phyloP scores from a whole-genome alignment of 2,797 vertebrate species.

The Anabas testudineus region DNA sequence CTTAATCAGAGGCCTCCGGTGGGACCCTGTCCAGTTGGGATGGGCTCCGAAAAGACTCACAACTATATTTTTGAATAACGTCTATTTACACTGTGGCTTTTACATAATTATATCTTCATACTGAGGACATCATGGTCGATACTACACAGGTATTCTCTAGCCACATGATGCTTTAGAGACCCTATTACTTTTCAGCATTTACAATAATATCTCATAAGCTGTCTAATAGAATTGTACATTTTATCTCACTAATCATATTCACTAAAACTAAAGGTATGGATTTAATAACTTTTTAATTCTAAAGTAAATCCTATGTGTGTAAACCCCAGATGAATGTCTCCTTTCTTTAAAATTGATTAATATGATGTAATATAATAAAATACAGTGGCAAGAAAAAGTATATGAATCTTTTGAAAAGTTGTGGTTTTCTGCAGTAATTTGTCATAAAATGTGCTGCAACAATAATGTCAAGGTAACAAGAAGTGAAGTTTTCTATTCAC shows the following conservation, averaged over 20 bases:
- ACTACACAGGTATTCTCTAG: neutral
- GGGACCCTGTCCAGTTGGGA: neutral
- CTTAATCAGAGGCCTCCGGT: constrained; percentile 21
- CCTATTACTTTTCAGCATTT: constrained; percentile 5
- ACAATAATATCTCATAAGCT: neutral
- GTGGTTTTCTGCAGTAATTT: too few species aligned
- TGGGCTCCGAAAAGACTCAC: neutral
- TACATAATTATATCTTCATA: neutral
- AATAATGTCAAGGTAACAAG: neutral
- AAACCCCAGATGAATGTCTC: too few species aligned
- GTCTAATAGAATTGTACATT: neutral
- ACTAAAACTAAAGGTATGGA: too few species aligned
- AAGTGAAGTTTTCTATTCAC: neutral
- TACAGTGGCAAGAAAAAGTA: too few species aligned
- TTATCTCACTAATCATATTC: too few species aligned
- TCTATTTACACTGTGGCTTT: neutral
- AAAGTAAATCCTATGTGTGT: too few species aligned
- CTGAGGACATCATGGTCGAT: neutral
- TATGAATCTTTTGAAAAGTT: too few species aligned
- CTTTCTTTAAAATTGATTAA: too few species aligned
- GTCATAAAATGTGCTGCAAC: too few species aligned
- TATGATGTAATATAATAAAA: too few species aligned
- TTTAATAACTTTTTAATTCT: too few species aligned
- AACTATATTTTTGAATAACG: neutral
- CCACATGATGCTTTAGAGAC: neutral